A percentile compares a stretch with the other conserved stretches of the same genome.
phyloP scores from a whole-genome alignment of 2,113 vertebrate species.

The Oncorhynchus tshawytscha region DNA sequence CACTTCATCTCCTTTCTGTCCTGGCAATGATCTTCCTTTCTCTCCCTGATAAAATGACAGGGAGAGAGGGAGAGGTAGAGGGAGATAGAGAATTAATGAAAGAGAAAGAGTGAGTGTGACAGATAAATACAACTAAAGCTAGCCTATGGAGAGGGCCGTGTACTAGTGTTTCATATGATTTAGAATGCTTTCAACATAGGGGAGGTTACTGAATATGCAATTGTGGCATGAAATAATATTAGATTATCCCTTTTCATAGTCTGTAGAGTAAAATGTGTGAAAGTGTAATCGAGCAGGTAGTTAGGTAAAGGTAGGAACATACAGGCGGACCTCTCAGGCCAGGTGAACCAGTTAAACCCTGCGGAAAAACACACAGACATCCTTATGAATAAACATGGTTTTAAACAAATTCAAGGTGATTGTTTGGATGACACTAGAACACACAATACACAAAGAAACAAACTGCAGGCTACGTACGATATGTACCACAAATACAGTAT shows the following conservation, averaged over 20 bases:
- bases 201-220: no score
- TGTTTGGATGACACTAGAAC: no score
- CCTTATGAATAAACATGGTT: neutral
- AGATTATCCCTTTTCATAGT: neutral
- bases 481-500: neutral
- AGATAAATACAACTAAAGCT: neutral
- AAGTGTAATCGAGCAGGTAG: neutral
- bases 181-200: no score
- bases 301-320: constrained; percentile 37
- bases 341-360: constrained; percentile 61
- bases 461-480: neutral
- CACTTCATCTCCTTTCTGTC: constrained; percentile 72
- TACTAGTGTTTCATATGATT: no score
- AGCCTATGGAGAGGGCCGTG: no score
- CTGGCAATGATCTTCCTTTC: constrained; percentile 60
- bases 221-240: neutral
- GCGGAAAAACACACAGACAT: neutral
- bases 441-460: neutral
- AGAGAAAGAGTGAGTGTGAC: neutral
- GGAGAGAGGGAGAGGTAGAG: neutral
- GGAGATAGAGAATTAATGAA: neutral
- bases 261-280: neutral
- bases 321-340: constrained; percentile 65
- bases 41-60: constrained; percentile 63
- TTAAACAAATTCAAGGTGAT: neutral